phyloP scores from a whole-genome alignment of 2,113 vertebrate species.

The Speoplatyrhinus poulsoni region DNA sequence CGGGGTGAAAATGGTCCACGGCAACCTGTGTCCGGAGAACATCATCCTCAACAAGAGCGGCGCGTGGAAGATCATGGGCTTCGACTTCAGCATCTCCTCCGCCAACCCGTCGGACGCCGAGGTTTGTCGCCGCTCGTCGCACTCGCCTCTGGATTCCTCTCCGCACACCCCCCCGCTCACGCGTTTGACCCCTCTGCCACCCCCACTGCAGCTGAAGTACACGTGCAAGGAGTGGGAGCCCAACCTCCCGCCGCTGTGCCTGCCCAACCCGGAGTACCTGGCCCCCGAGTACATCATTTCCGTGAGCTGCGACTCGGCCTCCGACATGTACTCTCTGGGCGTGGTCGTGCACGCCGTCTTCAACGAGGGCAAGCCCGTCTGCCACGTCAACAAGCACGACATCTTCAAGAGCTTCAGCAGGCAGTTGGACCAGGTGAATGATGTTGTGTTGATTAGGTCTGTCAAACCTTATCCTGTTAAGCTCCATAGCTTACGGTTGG shows the following conservation, averaged over 20 bases:
- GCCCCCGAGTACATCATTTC: constrained; percentile 98
- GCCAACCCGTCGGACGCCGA: constrained; percentile 82
- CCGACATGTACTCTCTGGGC: constrained; percentile 98
- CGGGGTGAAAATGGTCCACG: constrained; percentile 98
- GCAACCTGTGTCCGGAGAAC: constrained; percentile 93
- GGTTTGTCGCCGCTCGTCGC: background rate
- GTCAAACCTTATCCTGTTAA: no score
- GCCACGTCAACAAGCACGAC: constrained; percentile 96
- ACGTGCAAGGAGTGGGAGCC: constrained; percentile 98
- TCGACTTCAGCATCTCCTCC: constrained; percentile 95
- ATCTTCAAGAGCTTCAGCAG: constrained; percentile 99
- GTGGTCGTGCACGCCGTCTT: constrained; percentile 93
- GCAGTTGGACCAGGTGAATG: constrained; percentile 92
- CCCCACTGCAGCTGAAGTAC: constrained; percentile 82
- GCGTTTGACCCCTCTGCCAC: background rate
- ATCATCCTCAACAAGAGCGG: constrained; percentile 98
- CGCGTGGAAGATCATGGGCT: constrained; percentile 99
- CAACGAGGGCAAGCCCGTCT: constrained; percentile 95
- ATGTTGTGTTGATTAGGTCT: no score
- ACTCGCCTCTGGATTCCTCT: background rate
- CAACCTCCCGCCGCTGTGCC: constrained; percentile 92
- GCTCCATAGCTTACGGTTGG: no score
- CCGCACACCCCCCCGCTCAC: background rate
- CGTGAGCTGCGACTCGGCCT: constrained; percentile 95
- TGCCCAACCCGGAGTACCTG: constrained; percentile 96